Base-by-base conservation (phyloP, 2,113 vertebrate genomes). In the Cheirogaleus medius region DNA sequence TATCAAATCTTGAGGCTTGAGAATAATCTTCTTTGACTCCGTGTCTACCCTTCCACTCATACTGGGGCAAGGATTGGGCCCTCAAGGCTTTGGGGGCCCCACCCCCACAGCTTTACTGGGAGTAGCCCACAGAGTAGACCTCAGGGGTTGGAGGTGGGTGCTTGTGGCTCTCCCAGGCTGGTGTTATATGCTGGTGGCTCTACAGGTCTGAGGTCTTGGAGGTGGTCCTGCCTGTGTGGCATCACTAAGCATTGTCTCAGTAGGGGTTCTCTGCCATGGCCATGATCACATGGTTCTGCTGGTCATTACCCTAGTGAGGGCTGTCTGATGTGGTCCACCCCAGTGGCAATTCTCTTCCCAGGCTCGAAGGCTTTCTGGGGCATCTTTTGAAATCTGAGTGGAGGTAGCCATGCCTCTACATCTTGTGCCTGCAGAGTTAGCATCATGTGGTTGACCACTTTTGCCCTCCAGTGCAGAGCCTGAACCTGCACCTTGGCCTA, bases 11-110 rank as follows among this genome's bases (percentile, higher is more conserved):
- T 77, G 8, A 49, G 29, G 17, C 17, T 5, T 32, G 42, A 76
- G 42, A 76, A 47, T 76, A 76, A 76, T 76, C 27, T 47, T 47
- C 42, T 47, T 76, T 63, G 25, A 63, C 27, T 63, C 27, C 2
- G 25, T 77, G 29, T 37, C 21, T 15, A 52, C 23, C 44, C 5
- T 44, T 66, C 39, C 1, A 29, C 6, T 17, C 23, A 56, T 1
- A n/a, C 3, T 14, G 44, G 15, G 10, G 17, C 1, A 52, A 21
- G 9, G 5, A 8, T 34, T n/a, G 13, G 20, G 12, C 20, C 5
- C 9, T 21, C 18, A 63, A 7, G 13, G 4, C 5, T n/a, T 25
- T 58, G 6, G 8, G 73, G 44, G 42, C 14, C 7, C 39, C 39
- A 73, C 69, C 23, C 15, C 18, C 32, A 44, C 3, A 49, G 20